These are phyloP conservation scores for Morone chrysops DNA, from an alignment of 2,113 vertebrate genomes.

Conservation along the genomic window DNA sequence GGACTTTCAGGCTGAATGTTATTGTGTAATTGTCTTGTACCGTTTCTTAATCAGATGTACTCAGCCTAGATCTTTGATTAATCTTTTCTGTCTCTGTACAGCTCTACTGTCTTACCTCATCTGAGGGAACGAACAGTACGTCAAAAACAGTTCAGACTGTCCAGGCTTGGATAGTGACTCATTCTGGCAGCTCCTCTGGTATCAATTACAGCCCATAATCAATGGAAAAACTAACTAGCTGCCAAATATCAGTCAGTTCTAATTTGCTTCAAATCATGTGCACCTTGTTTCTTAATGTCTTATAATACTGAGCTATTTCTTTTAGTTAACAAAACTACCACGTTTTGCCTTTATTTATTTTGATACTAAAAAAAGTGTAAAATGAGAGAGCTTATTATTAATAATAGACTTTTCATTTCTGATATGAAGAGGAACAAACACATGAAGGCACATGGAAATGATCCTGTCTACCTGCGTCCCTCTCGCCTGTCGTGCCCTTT, in stretches of 20 bases:
- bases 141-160: background rate
- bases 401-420: background rate
- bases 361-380: background rate
- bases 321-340: background rate
- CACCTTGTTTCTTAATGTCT: background rate
- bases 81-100: slow-evolving; percentile 6
- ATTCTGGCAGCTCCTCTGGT: background rate
- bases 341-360: background rate
- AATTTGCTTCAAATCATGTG: slow-evolving; percentile 18
- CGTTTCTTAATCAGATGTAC: slow-evolving; percentile 25
- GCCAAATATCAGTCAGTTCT: background rate
- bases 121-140: background rate
- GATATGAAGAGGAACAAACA: background rate
- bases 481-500: background rate
- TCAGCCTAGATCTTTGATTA: slow-evolving; percentile 7
- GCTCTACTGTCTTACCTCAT: slow-evolving; percentile 3
- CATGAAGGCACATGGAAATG: background rate
- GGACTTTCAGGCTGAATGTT: background rate
- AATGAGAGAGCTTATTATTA: background rate
- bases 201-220: background rate
- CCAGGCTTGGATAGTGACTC: slow-evolving; percentile 6
- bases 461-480: background rate
- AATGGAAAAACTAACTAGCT: slow-evolving; percentile 9
- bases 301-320: background rate
- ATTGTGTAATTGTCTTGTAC: slow-evolving; percentile 3